Evolutionary conservation across 2,888 invertebrate species (phyloP), one percentile per base, ranked within the genome.

Genomic region (Drosophila prostipennis): DNA sequence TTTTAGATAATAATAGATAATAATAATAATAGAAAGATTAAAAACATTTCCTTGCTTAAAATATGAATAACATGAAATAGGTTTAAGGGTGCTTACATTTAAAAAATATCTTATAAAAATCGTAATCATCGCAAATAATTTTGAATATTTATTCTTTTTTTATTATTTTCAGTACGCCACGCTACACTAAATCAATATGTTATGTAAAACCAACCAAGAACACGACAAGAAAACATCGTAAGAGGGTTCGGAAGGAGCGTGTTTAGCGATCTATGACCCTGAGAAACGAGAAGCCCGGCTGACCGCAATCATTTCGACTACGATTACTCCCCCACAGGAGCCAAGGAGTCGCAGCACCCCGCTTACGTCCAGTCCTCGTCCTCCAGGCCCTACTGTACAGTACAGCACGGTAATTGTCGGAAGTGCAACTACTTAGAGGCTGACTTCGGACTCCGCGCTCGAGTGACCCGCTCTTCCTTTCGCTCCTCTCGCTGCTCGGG

Each of bases 211-310:
- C 23, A 2, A 7, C 26, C 7, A 16, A 48, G 32, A 34, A 32
- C 6, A 6, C 16, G n/a, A n/a, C 4, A 34, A 13, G 16, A 32
- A 48, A 13, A 16, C 16, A 7, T 3, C 29, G 11, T 0, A 8
- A 5, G 13, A 39, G 39, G 32, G 46, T 32, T 46, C 29, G 1
- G 0, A 0, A 10, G 14, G 39, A 8, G 42, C 40, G 53, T 71
- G 72, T 34, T 52, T 75, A 81, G 75, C 82, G 72, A 87, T 72
- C 82, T 85, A 85, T 82, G 82, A 85, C 82, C 70, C 82, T 83
- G 88, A 87, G 82, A 87, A 81, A 72, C 64, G 72, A 42, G 39
- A 37, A 16, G 29, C 36, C 26, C 67, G 63, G 59, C 64, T 64
- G 78, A 83, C 82, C 82, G 82, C 88, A 83, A 87, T 87, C 82